Base-by-base conservation (phyloP, 2,888 invertebrate species). In the Trichogramma evanescens region DNA sequence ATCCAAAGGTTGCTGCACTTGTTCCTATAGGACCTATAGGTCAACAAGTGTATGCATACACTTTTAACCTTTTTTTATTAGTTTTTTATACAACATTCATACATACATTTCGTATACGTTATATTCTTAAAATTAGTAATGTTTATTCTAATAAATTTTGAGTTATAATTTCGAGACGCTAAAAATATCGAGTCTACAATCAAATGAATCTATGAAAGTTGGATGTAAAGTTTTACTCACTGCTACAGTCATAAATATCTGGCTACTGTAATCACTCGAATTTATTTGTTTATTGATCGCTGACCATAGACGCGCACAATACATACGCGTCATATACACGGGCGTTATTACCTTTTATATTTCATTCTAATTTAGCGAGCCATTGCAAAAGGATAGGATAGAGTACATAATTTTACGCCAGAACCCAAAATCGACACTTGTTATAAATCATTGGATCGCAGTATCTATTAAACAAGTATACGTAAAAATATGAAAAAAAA, bases 381-480 rank as follows among this genome's bases (percentile, higher is more conserved):
- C 26, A 26, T 26, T 26, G 48, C 43, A 55, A 55, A 56, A 56
- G 39, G 50, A 51, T 58, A 2, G 26, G 26, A 50, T 55, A 49
- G 13, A 46, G 53, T 54, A 51, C 56, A 40, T 45, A 48, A 58
- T 5, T 59, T 56, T 54, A 26, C 13, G 46, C 54, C 48, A 6
- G n/a, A 39, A 2, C 10, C 50, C 50, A 42, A 45, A 41, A 54
- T n/a, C 5, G 13, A 46, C 43, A 50, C 40, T 50, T 60, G 59
- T 38, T 54, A 62, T 59, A 63, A 59, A 61, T 64, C 63, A 58
- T 57, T 61, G 53, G 39, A 44, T 45, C 43, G 49, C 51, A 50
- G 56, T 55, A 50, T 54, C 54, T 63, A 57, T 63, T 63, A 63
- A 63, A 59, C 59, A 63, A 63, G 58, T 63, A 59, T 59, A 43